Evolutionary conservation across 2,888 invertebrate genomes (phyloP).

Genomic region (Lymantria monacha): DNA sequence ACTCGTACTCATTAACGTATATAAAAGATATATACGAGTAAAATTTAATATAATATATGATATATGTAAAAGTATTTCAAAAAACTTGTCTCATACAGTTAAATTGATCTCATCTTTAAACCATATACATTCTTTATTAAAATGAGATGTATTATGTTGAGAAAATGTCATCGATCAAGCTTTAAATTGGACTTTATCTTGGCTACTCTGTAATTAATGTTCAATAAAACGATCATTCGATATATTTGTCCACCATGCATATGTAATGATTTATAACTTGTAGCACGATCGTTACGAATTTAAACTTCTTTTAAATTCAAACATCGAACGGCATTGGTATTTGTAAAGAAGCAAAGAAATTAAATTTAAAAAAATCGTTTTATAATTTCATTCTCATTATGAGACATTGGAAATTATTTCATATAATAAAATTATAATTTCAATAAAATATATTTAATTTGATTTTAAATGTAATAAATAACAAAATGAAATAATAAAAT

Average conservation of each 20-base stretch:
- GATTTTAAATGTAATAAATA: too few relatives aligned
- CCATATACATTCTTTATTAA: conserved; percentile 13
- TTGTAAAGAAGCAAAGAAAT: too few relatives aligned
- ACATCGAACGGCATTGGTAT: conserved; percentile 4
- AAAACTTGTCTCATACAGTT: too few relatives aligned
- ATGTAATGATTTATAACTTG: conserved; percentile 36
- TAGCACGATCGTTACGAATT: conserved; percentile 37
- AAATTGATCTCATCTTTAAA: too few relatives aligned
- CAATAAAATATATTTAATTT: too few relatives aligned
- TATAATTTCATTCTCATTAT: too few relatives aligned
- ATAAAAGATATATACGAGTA: conserved; percentile 30
- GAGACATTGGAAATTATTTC: too few relatives aligned
- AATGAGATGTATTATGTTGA: conserved; percentile 40
- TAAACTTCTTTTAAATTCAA: conserved; percentile 38
- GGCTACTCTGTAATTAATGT: conserved; percentile 43
- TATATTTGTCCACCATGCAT: conserved; percentile 30
- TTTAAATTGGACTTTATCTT: conserved; percentile 38
- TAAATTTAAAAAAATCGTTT: too few relatives aligned
- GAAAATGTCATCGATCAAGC: conserved; percentile 45
- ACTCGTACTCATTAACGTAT: conserved; percentile 3
- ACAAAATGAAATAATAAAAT: too few relatives aligned
- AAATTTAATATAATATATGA: neutral
- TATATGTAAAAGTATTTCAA: conserved; percentile 17
- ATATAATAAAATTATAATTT: too few relatives aligned
- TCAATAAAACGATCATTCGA: conserved; percentile 40